Conservation (phyloP, 2,888 invertebrate species). For the Dicranocentrus wangi region DNA sequence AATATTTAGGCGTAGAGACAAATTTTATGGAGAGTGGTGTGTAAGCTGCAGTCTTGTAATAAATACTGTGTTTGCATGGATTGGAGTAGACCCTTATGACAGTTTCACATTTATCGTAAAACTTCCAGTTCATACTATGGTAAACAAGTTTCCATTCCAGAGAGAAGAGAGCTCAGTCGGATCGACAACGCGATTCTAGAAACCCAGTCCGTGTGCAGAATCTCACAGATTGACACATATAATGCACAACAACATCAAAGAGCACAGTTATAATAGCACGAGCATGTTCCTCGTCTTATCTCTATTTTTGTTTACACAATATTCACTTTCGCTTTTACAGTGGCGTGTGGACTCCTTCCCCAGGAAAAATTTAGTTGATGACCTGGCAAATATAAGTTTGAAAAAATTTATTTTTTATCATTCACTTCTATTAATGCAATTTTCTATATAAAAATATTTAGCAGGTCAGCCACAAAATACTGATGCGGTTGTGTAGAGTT, state of each 20-base stretch:
- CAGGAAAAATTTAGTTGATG: background rate
- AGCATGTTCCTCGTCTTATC: too few relatives aligned
- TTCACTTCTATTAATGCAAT: background rate
- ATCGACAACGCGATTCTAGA: too few relatives aligned
- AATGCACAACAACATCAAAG: too few relatives aligned
- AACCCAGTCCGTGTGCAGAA: too few relatives aligned
- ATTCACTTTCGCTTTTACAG: background rate
- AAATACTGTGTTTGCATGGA: slow-evolving; percentile 32
- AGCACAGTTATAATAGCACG: too few relatives aligned
- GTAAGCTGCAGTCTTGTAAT: slow-evolving; percentile 26
- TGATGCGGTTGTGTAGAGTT: background rate
- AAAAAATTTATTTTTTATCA: background rate
- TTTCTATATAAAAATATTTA: slow-evolving; percentile 4
- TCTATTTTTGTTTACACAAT: too few relatives aligned
- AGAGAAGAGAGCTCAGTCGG: background rate
- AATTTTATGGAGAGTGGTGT: too few relatives aligned
- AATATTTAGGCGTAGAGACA: too few relatives aligned
- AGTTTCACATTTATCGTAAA: background rate
- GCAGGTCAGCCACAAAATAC: background rate
- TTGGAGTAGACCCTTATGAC: background rate
- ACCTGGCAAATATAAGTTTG: background rate
- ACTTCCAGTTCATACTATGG: background rate
- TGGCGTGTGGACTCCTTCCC: background rate
- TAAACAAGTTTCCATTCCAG: slow-evolving; percentile 31
- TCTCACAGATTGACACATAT: too few relatives aligned